A percentile compares a stretch with the other conserved stretches of the same genome.
Conservation (phyloP, 2,113 vertebrate species). For the Mesoclemmys tuberculata region DNA sequence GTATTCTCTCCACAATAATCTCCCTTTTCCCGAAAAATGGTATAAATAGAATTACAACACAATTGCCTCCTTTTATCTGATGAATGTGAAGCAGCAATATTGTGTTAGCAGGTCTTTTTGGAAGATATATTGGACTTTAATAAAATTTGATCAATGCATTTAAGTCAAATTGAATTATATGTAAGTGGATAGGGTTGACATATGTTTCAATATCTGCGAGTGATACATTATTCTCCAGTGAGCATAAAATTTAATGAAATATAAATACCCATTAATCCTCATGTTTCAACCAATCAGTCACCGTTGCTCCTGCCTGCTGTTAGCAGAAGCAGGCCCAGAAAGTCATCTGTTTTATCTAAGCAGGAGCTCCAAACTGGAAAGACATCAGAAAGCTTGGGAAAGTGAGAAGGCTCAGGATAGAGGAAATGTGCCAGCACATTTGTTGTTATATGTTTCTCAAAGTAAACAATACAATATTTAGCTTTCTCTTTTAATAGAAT, state of each 20-base stretch:
- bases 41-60: constrained; percentile 81
- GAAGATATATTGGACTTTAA: constrained; percentile 92
- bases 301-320: constrained; percentile 86
- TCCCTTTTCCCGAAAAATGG: constrained; percentile 67
- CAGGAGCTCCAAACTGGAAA: constrained; percentile 87
- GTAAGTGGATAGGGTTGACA: constrained; percentile 97
- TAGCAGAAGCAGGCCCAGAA: constrained; percentile 86
- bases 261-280: constrained; percentile 99
- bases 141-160: constrained; percentile 96
- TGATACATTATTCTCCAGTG: constrained; percentile 95
- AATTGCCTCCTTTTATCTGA: constrained; percentile 79
- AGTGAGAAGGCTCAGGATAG: constrained; percentile 50
- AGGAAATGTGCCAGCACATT: constrained; percentile 59
- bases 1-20: constrained; percentile 67
- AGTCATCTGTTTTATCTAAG: constrained; percentile 92
- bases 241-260: constrained; percentile 97
- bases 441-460: background rate
- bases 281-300: constrained; percentile 93
- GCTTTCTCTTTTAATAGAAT: background rate
- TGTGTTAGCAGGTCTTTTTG: constrained; percentile 84
- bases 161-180: constrained; percentile 97
- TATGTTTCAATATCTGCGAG: constrained; percentile 95
- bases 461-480: background rate
- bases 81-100: constrained; percentile 81
- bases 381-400: constrained; percentile 81